Evolutionary conservation across 1,140 invertebrate species (phyloP).

Genomic region (Macrosteles quadrilineatus): DNA sequence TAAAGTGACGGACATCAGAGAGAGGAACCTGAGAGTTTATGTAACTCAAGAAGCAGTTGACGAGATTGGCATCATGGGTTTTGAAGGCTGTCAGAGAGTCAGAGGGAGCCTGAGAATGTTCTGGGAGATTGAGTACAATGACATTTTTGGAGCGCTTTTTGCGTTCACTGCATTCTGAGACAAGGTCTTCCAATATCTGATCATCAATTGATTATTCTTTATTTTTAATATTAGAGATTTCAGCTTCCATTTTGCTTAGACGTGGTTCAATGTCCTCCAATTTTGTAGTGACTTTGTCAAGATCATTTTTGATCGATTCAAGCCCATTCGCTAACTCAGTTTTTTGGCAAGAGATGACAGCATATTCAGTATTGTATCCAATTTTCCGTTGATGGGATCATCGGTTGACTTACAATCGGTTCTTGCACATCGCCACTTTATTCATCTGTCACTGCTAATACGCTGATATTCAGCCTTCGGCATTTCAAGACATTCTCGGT

Average conservation of each 20-base stretch:
- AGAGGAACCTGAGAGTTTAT: not conserved
- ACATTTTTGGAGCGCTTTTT: not conserved
- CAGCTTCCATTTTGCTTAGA: not conserved
- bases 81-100: not conserved
- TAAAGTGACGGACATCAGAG: not conserved
- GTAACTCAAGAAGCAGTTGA: not conserved
- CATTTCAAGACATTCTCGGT: not conserved
- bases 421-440: not conserved
- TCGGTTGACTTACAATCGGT: not conserved
- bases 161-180: not conserved
- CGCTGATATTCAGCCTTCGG: not conserved
- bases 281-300: not conserved
- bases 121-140: not conserved
- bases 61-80: not conserved
- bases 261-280: not conserved
- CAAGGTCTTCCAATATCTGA: not conserved
- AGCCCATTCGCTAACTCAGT: not conserved
- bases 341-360: not conserved
- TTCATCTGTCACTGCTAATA: not conserved
- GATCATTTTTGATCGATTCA: not conserved
- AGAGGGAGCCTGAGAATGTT: not conserved
- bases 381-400: not conserved
- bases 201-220: not conserved
- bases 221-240: not conserved
- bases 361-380: not conserved